Percentiles rank a stretch among this genome's conserved stretches.
These are phyloP conservation scores for Diloba caeruleocephala DNA, from an alignment of 2,888 invertebrate species.

Conservation along the genomic window DNA sequence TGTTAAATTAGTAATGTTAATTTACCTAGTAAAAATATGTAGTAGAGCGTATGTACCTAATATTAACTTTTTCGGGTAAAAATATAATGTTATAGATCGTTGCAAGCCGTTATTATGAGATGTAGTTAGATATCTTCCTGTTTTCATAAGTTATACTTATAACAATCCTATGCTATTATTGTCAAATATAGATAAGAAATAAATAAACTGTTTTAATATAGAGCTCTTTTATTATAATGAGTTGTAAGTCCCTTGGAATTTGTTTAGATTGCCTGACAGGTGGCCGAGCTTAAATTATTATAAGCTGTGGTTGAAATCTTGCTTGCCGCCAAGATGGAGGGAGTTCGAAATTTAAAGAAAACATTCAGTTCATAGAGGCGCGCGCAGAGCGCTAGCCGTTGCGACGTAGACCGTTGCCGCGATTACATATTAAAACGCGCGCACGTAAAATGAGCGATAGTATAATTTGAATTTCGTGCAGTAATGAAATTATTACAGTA, in stretches of 20 bases:
- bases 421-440: constrained; percentile 54
- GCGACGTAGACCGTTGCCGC: constrained; percentile 54
- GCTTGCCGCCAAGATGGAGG: constrained; percentile 51
- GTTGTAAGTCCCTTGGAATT: constrained; percentile 4
- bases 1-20: constrained; percentile 16
- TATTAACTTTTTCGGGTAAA: constrained; percentile 24
- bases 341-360: constrained; percentile 64
- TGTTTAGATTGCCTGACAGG: constrained; percentile 43
- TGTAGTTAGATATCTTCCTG: constrained; percentile 35
- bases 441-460: constrained; percentile 67
- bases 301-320: constrained; percentile 41
- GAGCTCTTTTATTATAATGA: constrained; percentile 19
- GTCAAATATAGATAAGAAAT: constrained; percentile 49
- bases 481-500: constrained; percentile 57
- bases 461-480: constrained; percentile 60
- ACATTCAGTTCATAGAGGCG: constrained; percentile 77
- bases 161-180: constrained; percentile 46
- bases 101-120: constrained; percentile 17
- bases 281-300: constrained; percentile 44
- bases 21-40: constrained; percentile 5
- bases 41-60: constrained; percentile 11
- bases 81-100: constrained; percentile 18
- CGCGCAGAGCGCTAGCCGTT: constrained; percentile 65
- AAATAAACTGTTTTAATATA: constrained; percentile 48
- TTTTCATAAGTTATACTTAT: constrained; percentile 39